A percentile compares a stretch with the other conserved stretches of the same genome.
Conservation (phyloP, 2,113 vertebrate genomes). For the Proteles cristata region DNA sequence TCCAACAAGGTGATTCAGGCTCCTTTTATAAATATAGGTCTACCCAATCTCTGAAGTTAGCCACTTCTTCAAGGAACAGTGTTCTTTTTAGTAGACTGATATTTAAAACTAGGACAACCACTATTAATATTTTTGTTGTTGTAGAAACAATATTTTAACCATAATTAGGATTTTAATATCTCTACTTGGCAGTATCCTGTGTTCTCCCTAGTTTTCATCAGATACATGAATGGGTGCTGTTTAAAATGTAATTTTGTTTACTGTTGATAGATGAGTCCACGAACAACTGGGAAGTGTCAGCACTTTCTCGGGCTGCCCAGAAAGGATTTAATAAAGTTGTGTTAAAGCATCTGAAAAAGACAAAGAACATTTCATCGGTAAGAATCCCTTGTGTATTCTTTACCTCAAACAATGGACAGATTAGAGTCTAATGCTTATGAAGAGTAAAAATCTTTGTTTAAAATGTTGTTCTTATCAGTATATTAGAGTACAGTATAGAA, state of each 20-base stretch:
- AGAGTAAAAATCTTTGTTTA: no score
- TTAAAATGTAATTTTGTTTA: constrained; percentile 29
- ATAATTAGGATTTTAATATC: constrained; percentile 11
- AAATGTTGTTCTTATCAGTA: no score
- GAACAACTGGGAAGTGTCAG: constrained; percentile 90
- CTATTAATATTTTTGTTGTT: background rate
- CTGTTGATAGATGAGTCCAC: constrained; percentile 89
- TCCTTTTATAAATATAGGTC: background rate
- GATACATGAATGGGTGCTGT: background rate
- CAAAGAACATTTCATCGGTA: no score
- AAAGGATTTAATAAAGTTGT: constrained; percentile 91
- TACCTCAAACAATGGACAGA: no score
- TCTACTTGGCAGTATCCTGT: background rate
- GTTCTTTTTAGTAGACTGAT: background rate
- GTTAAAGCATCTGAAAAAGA: constrained; percentile 92
- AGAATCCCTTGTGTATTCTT: no score
- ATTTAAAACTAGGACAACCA: background rate
- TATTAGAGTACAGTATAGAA: no score
- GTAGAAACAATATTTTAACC: background rate
- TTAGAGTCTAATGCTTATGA: no score
- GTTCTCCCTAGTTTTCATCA: background rate
- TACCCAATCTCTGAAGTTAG: background rate
- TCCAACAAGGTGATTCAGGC: background rate
- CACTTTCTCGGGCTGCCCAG: constrained; percentile 89
- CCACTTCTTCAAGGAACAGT: background rate